Conservation (phyloP, 2,113 vertebrate species). For the Atlantisia rogersi region DNA sequence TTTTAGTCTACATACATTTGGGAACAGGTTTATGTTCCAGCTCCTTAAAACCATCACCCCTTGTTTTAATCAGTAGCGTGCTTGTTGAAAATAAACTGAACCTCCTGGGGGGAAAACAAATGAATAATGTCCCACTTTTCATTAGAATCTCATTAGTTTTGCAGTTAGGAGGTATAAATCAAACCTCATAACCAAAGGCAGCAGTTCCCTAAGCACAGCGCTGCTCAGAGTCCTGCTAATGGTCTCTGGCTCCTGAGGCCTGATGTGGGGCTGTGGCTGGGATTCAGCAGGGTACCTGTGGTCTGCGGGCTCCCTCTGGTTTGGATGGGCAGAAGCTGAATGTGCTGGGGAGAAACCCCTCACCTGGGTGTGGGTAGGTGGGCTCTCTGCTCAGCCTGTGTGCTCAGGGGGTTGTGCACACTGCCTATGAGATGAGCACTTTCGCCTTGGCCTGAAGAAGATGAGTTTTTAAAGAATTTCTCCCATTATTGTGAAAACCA, state of each 20-base stretch:
- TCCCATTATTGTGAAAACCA: background rate
- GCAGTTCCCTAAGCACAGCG: background rate
- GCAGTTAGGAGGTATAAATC: slow-evolving; percentile 43
- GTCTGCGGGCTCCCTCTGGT: background rate
- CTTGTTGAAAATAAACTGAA: background rate
- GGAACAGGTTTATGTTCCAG: slow-evolving; percentile 15
- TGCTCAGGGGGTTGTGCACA: background rate
- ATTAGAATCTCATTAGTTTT: slow-evolving; percentile 43
- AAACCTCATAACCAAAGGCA: background rate
- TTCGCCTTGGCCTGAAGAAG: background rate
- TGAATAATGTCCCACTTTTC: slow-evolving; percentile 23
- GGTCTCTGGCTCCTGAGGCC: background rate
- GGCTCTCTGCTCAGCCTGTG: background rate
- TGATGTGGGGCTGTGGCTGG: background rate
- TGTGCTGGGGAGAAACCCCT: background rate
- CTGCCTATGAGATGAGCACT: background rate
- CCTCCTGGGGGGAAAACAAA: background rate
- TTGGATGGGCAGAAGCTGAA: background rate
- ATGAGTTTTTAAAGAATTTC: background rate
- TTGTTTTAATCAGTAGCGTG: slow-evolving; percentile 30
- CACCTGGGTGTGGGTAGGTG: background rate
- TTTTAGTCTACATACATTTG: background rate
- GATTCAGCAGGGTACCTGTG: background rate
- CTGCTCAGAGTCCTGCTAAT: background rate
- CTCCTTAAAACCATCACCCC: slow-evolving; percentile 26